These are phyloP conservation scores for Mus spretus DNA, from an alignment of 2,797 vertebrate species.

Conservation along the genomic window DNA sequence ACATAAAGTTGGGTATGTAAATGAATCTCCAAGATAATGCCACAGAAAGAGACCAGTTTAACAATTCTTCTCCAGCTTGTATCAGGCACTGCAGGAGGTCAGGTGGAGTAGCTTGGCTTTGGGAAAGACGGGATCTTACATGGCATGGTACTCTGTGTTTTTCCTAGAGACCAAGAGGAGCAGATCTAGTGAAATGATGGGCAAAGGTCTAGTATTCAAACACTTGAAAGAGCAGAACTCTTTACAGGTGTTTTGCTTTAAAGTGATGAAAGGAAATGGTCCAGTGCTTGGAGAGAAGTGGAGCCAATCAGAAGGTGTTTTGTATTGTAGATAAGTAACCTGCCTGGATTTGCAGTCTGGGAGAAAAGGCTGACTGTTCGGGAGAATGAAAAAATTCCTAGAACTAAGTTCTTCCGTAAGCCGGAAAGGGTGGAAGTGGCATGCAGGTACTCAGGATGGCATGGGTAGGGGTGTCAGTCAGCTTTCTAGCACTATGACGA, in stretches of 20 bases:
- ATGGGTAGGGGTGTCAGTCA: not conserved
- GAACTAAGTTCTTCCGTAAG: not conserved
- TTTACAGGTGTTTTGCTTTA: not conserved
- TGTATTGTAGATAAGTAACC: not conserved
- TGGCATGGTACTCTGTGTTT: too few species aligned
- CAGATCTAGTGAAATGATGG: not conserved
- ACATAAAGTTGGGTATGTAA: not conserved
- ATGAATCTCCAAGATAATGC: not conserved
- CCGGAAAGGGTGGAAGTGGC: too few species aligned
- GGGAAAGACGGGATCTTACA: fast-evolving
- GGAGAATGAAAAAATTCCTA: not conserved
- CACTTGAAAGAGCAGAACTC: not conserved
- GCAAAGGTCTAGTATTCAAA: not conserved
- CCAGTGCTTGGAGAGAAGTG: not conserved
- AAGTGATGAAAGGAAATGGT: not conserved
- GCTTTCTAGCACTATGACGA: not conserved
- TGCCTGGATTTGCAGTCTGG: not conserved
- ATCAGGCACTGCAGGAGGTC: not conserved
- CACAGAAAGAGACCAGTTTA: fast-evolving
- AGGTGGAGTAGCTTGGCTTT: not conserved
- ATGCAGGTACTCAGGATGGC: not conserved
- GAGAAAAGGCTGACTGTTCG: not conserved
- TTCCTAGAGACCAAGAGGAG: too few species aligned
- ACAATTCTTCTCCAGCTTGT: not conserved
- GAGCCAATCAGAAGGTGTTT: not conserved